Percentiles rank a stretch among this genome's conserved stretches.
These are phyloP conservation scores for Fragum sueziense DNA, from an alignment of 2,888 invertebrate species.

Conservation along the genomic window DNA sequence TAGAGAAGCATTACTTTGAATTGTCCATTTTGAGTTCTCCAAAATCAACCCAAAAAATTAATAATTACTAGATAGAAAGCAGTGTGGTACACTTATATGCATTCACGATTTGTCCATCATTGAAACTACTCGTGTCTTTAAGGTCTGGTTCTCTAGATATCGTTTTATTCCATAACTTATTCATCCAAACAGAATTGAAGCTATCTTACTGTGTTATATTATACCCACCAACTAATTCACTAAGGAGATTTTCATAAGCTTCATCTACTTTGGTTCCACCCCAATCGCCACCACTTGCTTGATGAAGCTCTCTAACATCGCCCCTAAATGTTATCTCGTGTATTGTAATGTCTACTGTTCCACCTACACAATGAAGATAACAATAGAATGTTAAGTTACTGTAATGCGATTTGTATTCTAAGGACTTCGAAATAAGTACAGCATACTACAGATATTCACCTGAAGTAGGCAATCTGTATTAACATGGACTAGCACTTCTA, in stretches of 20 bases:
- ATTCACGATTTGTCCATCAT: neutral
- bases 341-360: constrained; percentile 35
- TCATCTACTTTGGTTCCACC: constrained; percentile 47
- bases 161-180: neutral
- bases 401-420: too few relatives aligned
- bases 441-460: too few relatives aligned
- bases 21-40: too few relatives aligned
- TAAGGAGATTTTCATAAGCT: constrained; percentile 26
- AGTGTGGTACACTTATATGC: neutral
- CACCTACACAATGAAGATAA: constrained; percentile 34
- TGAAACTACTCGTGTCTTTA: neutral
- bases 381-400: too few relatives aligned
- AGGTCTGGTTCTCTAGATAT: neutral
- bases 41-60: neutral
- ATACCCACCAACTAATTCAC: constrained; percentile 36
- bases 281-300: constrained; percentile 14
- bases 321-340: constrained; percentile 19
- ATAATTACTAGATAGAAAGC: neutral
- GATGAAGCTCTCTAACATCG: constrained; percentile 36
- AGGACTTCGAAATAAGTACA: too few relatives aligned
- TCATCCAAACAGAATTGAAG: too few relatives aligned
- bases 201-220: too few relatives aligned
- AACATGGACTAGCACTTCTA: too few relatives aligned
- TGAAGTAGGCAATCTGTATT: too few relatives aligned
- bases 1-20: too few relatives aligned